Percentiles rank a stretch among this genome's conserved stretches.
These are phyloP conservation scores for Champsocephalus gunnari DNA, from an alignment of 2,797 vertebrate genomes.

Conservation along the genomic window DNA sequence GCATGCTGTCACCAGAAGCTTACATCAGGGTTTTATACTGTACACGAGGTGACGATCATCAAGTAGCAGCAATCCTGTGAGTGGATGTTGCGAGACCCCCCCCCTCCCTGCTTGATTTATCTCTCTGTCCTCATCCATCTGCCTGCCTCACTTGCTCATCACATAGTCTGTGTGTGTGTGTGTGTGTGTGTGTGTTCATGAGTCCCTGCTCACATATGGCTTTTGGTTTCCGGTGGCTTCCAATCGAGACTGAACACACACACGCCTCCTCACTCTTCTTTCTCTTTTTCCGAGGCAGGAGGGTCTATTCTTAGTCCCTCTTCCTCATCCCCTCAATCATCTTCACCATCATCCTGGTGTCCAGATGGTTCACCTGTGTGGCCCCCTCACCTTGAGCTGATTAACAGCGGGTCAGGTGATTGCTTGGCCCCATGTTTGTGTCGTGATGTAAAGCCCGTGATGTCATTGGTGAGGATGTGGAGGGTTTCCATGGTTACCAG, in stretches of 20 bases:
- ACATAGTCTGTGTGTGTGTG: not conserved
- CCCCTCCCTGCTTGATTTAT: conserved; percentile 56
- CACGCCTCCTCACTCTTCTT: conserved; percentile 37
- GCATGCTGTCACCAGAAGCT: conserved; percentile 48
- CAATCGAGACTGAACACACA: conserved; percentile 30
- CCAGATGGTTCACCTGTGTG: conserved; percentile 44
- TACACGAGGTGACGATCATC: conserved; percentile 33
- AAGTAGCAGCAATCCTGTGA: conserved; percentile 39
- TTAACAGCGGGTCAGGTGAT: conserved; percentile 38
- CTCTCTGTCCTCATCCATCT: conserved; percentile 53
- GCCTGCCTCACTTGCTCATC: conserved; percentile 35
- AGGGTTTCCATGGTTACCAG: conserved; percentile 82
- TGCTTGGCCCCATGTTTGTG: conserved; percentile 37
- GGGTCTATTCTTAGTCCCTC: conserved; percentile 71
- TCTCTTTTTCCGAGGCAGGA: conserved; percentile 38
- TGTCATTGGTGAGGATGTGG: conserved; percentile 67
- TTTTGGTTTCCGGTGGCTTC: conserved; percentile 48
- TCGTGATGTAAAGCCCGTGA: conserved; percentile 73
- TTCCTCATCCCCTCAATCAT: conserved; percentile 47
- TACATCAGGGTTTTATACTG: conserved; percentile 45
- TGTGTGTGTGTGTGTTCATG: conserved; percentile 4
- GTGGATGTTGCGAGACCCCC: conserved; percentile 33
- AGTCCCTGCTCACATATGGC: conserved; percentile 64
- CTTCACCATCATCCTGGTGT: conserved; percentile 18
- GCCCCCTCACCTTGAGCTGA: conserved; percentile 47